Evolutionary conservation across 2,113 vertebrate species (phyloP), one percentile per base, ranked within the genome.

Genomic region (Tragelaphus strepsiceros): DNA sequence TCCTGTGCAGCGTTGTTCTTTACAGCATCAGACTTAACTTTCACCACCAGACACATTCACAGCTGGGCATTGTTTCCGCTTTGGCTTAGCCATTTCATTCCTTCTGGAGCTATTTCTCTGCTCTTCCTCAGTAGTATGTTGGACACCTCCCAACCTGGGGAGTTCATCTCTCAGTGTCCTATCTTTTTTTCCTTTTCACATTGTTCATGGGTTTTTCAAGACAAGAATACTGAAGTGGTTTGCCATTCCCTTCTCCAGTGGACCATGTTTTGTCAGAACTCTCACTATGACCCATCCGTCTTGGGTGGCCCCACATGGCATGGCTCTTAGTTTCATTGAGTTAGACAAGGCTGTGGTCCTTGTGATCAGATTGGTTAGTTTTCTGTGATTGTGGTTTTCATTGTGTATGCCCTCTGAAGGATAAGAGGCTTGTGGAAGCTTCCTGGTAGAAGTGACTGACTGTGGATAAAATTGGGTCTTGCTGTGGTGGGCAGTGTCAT

Each of bases 1-100:
- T 71, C n/a, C 67, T 22, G 9, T 39, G n/a, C 19, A 71, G 19
- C 10, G 0, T 3, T 35, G 9, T 22, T 39, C n/a, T 71, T 39
- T 35, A 12, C 19, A 39, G n/a, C n/a, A 35, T 35, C 5, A 0
- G 10, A 39, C 67, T 39, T 22, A 71, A 39, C 67, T 12, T 39
- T 35, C 19, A 71, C 19, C 19, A 22, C 2, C 67, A 71, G 67
- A 22, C n/a, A 71, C 10, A 3, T 39, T 1, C 1, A 39, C 67
- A 39, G 1, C n/a, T 39, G n/a, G 19, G 19, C 19, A 3, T 71
- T 71, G 10, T 39, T 71, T 71, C 67, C 2, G 0, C 67, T 71
- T 39, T 39, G 67, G 67, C 67, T 22, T 71, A 12, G 67, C 19
- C n/a, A 71, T 71, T 22, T 22, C 67, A 39, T 22, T 71, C n/a